These are phyloP conservation scores for Proterorhinus semilunaris DNA, from an alignment of 2,113 vertebrate species.

Conservation along the genomic window DNA sequence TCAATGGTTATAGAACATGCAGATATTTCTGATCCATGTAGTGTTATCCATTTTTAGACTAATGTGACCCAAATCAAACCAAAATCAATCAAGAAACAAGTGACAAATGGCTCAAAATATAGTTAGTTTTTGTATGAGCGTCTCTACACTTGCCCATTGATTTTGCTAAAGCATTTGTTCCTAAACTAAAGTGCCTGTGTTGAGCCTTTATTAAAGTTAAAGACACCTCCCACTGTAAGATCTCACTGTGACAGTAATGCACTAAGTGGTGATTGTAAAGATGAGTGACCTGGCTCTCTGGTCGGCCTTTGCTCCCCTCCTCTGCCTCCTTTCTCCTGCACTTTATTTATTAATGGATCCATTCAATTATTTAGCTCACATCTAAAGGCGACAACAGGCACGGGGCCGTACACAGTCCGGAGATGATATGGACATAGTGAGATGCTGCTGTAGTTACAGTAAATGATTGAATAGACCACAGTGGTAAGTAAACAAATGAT, in stretches of 20 bases:
- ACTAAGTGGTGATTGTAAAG: conserved; percentile 62
- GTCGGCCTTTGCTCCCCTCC: conserved; percentile 22
- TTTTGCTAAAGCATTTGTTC: no score
- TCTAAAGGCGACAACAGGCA: conserved; percentile 60
- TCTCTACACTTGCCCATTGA: no score
- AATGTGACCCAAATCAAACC: no score
- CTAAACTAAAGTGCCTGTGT: no score
- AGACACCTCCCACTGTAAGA: no score
- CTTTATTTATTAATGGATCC: conserved; percentile 78
- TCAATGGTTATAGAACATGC: no score
- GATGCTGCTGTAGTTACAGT: conserved; percentile 18
- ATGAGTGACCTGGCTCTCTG: conserved; percentile 60
- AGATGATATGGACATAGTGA: conserved; percentile 43
- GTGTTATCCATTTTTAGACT: no score
- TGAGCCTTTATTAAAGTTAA: no score
- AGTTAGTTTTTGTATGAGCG: no score
- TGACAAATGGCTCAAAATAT: no score
- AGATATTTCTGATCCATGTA: no score
- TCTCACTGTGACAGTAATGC: neutral
- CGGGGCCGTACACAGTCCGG: conserved; percentile 34
- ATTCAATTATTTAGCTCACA: conserved; percentile 77
- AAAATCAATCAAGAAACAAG: no score
- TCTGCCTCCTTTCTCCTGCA: conserved; percentile 29
- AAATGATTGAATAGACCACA: conserved; percentile 19
- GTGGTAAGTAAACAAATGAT: neutral